Base-by-base conservation (phyloP, 2,113 vertebrate genomes). In the Oncorhynchus keta region DNA sequence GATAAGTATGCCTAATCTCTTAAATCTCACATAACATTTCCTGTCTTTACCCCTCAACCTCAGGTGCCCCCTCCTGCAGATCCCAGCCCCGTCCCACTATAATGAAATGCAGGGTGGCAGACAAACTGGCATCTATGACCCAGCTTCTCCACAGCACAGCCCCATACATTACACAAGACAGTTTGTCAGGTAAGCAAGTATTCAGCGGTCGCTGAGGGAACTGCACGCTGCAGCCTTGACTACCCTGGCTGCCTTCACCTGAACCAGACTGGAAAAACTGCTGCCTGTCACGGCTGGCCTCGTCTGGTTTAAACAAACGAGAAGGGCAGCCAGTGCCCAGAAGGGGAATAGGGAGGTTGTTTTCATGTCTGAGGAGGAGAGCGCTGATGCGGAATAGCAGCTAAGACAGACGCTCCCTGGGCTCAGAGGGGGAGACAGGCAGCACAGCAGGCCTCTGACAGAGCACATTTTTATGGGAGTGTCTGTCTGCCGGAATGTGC, bases 401-500 rank as follows among this genome's bases (percentile, higher is more conserved):
- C 70, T 62, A 79, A 81, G 72, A 81, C 83, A n/a, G 22, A 55
- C 16, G 16, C 51, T 55, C 13, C 13, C 51, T 55, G 51, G 14
- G 62, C 73, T 81, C 79, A 61, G 76, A 70, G 75, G 74, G 75
- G 80, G 81, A 81, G n/a, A 22, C 59, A 24, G 59, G 59, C 57
- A 45, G 68, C 72, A 77, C 80, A 77, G 80, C 61, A 74, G 81
- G 83, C 84, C 82, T 84, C 76, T 80, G 85, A 87, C 83, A 67
- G 79, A 88, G 87, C 88, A 85, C 51, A 78, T 83, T 90, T 90
- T 85, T 71, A 84, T 85, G 73, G 83, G 86, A 89, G 88, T 78
- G 88, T 84, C 85, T 74, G 85, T 86, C 82, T 89, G 80, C 55
- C 76, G 87, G 89, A 90, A 92, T 89, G 87, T 82, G 78, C 65